Conservation (phyloP, 92 coral and sea anemone species). For the Montipora capitata region DNA sequence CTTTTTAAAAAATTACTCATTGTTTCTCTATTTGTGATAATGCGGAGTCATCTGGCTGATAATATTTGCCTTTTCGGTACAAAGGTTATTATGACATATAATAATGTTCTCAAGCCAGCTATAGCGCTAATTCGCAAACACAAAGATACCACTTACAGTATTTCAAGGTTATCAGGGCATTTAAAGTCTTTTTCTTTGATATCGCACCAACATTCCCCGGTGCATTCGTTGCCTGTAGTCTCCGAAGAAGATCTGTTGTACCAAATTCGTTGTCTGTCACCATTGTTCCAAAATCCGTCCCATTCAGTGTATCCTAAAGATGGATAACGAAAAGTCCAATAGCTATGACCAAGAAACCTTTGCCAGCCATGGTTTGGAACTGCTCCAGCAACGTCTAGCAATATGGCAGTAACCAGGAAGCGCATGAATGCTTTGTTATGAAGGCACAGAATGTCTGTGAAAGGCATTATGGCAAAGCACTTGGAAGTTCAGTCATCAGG, state of each 20-base stretch:
- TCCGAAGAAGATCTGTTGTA: conserved; percentile 27
- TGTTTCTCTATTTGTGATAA: no score
- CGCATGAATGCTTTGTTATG: neutral
- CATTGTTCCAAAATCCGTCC: conserved; percentile 60
- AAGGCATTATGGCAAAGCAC: neutral
- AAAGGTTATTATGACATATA: neutral
- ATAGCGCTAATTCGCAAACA: neutral
- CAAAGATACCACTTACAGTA: conserved; percentile 37
- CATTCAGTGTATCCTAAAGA: conserved; percentile 31
- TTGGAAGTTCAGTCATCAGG: no score
- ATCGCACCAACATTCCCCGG: conserved; percentile 29
- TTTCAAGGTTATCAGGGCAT: conserved; percentile 29
- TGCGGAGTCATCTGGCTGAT: no score
- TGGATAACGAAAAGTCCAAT: conserved; percentile 45
- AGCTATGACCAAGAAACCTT: conserved; percentile 13
- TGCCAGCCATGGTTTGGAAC: conserved; percentile 52
- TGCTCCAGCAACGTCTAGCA: neutral
- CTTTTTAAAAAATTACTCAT: no score
- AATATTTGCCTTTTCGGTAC: no score
- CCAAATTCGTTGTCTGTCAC: conserved; percentile 14
- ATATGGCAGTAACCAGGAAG: neutral
- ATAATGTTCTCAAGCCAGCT: neutral
- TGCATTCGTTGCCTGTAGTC: conserved; percentile 12
- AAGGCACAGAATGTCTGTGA: neutral
- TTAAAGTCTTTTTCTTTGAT: neutral